These are phyloP conservation scores for Morus bassanus DNA, from an alignment of 2,797 vertebrate genomes.

Conservation along the genomic window DNA sequence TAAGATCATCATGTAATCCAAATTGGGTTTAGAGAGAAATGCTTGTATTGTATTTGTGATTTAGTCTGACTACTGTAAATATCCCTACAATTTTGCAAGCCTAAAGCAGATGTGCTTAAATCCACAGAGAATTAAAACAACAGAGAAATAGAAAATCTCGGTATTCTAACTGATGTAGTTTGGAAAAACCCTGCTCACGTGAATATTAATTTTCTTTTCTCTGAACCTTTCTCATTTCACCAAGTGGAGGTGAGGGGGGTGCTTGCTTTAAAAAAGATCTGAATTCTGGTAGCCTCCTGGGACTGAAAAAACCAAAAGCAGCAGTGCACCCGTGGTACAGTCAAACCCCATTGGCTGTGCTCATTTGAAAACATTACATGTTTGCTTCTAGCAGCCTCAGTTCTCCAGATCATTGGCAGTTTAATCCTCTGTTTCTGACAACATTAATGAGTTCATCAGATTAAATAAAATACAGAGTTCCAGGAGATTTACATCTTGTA, in stretches of 20 bases:
- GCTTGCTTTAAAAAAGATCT: neutral
- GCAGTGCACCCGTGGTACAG: rapidly evolving
- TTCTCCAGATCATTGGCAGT: neutral
- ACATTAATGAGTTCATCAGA: neutral
- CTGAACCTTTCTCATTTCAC: neutral
- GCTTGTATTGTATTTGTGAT: neutral
- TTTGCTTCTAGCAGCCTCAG: neutral
- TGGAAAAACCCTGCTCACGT: neutral
- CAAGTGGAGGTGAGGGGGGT: neutral
- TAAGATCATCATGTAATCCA: neutral
- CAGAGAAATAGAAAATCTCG: rapidly evolving
- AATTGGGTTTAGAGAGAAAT: neutral
- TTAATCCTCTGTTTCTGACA: neutral
- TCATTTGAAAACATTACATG: neutral
- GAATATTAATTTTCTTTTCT: neutral
- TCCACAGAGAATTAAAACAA: neutral
- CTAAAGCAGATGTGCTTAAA: neutral
- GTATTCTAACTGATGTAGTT: neutral
- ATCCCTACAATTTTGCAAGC: neutral
- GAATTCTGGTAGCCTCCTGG: neutral
- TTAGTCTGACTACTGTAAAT: neutral
- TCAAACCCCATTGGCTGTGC: neutral
- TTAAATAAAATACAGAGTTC: neutral
- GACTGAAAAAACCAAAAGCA: neutral
- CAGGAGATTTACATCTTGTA: neutral